Base-by-base conservation (phyloP, 2,113 vertebrate species). In the Poecile atricapillus region DNA sequence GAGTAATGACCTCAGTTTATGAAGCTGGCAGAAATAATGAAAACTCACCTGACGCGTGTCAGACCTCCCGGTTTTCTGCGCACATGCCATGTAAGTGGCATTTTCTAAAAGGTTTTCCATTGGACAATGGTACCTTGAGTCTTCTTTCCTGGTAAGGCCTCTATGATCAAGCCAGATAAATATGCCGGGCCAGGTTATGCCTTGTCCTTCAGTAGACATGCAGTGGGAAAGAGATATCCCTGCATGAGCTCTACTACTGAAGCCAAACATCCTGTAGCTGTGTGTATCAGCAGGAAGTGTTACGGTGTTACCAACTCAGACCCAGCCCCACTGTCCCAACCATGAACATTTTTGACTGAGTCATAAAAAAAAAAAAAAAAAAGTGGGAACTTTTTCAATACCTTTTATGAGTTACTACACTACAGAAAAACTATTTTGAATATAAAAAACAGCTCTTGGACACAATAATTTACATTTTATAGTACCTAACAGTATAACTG, bases 41-140 rank as follows among this genome's bases (percentile, higher is more conserved):
- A 10, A 76, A 59, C 0, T 4, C 10, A 14, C 1, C 0, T 2
- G 10, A 11, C 0, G 1, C 5, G 30, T 21, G 37, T 73, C 81
- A 76, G 35, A 68, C 15, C 31, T 82, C 62, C 13, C 11, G 20
- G 10, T 18, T 76, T 69, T 56, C 28, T 55, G 43, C 6, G 2
- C 4, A 0, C 3, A n/a, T 13, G 22, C 13, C 59, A 67, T 2
- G 4, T 39, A 81, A 70, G 23, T 11, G 16, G 27, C 35, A 4
- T 70, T 88, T 90, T 88, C 76, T 20, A 43, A 50, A 62, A 39
- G 5, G 31, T 50, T 80, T 85, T 73, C 39, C 11, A 2, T 46
- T 79, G 37, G 27, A 64, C 39, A 91, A 31, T 1, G 4, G 41
- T 35, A 47, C 22, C 41, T 64, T 37, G 8, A 13, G 17, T 60